Evolutionary conservation across 1,140 invertebrate genomes (phyloP).

Genomic region (Eufriesea mexicana): DNA sequence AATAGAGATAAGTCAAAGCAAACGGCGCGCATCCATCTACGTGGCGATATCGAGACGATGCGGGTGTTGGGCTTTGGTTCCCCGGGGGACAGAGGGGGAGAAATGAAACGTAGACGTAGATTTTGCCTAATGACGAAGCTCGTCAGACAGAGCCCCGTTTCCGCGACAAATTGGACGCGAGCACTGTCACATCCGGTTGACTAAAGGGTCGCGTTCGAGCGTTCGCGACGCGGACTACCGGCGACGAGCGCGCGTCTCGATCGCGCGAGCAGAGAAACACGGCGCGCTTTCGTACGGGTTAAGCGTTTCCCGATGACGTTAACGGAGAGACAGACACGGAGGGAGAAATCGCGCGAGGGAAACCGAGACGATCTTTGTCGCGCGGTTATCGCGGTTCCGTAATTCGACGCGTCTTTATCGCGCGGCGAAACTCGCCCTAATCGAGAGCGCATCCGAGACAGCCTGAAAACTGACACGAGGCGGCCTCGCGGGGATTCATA

Average conservation of each 20-base stretch:
- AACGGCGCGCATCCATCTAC: constrained; percentile 42
- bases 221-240: background rate
- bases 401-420: background rate
- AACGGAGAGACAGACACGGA: background rate
- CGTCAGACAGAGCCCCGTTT: constrained; percentile 17
- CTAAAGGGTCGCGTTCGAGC: constrained; percentile 22
- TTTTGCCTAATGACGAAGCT: constrained; percentile 37
- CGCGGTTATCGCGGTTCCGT: too few species aligned
- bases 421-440: background rate
- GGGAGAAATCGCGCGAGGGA: background rate
- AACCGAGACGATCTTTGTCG: background rate
- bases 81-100: background rate
- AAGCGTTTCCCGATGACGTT: background rate
- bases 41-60: constrained; percentile 34
- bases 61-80: background rate
- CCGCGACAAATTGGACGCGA: constrained; percentile 9
- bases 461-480: background rate
- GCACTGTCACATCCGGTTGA: background rate
- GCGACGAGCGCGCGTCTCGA: background rate
- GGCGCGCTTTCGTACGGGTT: background rate
- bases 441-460: too few species aligned
- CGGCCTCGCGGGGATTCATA: background rate
- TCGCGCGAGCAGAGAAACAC: background rate
- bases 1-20: constrained; percentile 55
- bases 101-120: constrained; percentile 39